Conservation (phyloP, 2,113 vertebrate species). For the Aegypius monachus region DNA sequence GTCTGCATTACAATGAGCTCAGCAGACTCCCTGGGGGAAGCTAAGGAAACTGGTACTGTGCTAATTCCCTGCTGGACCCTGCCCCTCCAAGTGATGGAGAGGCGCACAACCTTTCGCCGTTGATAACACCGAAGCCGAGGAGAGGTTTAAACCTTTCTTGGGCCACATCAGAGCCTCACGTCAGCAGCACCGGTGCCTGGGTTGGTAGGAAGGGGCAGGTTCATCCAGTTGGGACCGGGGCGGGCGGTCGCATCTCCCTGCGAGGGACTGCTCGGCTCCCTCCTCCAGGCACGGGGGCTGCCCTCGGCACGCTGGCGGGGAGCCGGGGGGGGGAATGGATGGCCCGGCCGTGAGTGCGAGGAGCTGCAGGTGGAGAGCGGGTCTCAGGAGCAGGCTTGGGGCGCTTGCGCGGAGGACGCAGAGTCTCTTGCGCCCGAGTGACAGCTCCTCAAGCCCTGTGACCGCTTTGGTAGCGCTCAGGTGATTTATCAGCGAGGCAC, state of each 20-base stretch:
- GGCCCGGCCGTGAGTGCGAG: not conserved
- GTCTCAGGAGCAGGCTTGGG: not conserved
- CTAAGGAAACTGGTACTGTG: not conserved
- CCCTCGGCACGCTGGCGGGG: not conserved
- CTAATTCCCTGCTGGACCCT: not conserved
- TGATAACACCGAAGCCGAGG: not conserved
- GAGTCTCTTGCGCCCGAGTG: not conserved
- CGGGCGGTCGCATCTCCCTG: not conserved
- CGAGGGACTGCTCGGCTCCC: not conserved
- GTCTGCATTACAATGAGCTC: slow-evolving; percentile 38
- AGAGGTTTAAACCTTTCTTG: not conserved
- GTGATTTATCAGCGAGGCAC: slow-evolving; percentile 38
- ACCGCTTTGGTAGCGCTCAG: not conserved
- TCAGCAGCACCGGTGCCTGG: not conserved
- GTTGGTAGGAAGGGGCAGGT: not conserved
- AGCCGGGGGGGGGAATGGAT: not conserved
- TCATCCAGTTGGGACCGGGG: not conserved
- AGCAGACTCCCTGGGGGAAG: slow-evolving; percentile 8
- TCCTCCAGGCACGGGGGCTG: not conserved
- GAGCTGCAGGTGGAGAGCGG: not conserved
- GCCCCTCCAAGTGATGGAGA: not conserved
- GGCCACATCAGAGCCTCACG: not conserved
- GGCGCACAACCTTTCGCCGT: accelerated
- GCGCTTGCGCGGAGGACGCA: not conserved
- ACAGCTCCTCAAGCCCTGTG: not conserved